Percentiles rank a stretch among this genome's conserved stretches.
Evolutionary conservation across 2,797 vertebrate genomes (phyloP).

Genomic region (Saxicola maurus): DNA sequence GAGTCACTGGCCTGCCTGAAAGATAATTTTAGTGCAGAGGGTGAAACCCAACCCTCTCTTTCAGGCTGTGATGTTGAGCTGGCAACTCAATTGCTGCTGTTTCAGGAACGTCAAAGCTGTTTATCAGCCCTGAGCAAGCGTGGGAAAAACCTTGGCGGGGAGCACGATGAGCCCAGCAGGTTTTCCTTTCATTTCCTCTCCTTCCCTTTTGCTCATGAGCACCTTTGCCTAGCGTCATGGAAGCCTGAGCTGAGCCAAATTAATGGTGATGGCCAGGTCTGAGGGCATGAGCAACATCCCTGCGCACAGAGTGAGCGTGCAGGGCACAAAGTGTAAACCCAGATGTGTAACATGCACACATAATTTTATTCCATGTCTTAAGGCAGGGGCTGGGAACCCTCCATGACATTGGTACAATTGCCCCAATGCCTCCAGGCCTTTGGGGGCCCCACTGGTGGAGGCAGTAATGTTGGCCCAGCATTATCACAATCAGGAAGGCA

Average conservation of each 20-base stretch:
- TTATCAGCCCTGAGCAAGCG: neutral
- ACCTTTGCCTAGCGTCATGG: neutral
- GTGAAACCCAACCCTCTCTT: neutral
- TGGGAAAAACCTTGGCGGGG: neutral
- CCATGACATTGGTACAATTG: fast-evolving
- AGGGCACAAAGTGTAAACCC: neutral
- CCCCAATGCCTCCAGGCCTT: neutral
- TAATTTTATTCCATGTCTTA: fast-evolving
- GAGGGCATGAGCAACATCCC: neutral
- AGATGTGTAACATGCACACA: fast-evolving
- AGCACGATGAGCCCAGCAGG: neutral
- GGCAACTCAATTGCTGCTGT: neutral
- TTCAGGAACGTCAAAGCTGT: neutral
- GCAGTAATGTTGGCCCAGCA: neutral
- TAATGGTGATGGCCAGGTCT: fast-evolving
- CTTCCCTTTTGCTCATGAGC: neutral
- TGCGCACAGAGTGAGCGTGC: fast-evolving
- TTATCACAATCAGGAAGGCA: neutral
- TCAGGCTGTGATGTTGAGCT: neutral
- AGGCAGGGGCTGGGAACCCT: neutral
- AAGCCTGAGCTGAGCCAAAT: neutral
- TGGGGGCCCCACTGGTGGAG: neutral
- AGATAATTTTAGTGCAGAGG: conserved; percentile 22
- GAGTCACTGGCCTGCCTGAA: neutral
- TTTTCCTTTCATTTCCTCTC: neutral